Base-by-base conservation (phyloP, 2,797 vertebrate species). In the Chiropotes sagulatus region DNA sequence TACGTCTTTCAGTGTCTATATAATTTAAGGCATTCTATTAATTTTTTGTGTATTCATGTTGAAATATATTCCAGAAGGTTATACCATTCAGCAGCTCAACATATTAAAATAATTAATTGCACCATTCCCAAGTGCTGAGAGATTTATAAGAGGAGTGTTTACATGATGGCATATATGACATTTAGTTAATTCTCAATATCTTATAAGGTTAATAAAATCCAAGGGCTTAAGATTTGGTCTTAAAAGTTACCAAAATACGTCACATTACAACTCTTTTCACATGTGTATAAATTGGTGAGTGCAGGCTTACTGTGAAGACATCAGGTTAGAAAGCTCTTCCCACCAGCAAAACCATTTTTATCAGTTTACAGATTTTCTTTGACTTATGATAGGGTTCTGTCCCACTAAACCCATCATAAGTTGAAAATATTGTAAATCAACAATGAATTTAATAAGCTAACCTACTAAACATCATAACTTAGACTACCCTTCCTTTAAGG, bases 81-180 rank as follows among this genome's bases (percentile, higher is more conserved):
- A 39, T 52, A 39, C 1, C 36, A 82, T 73, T 85, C 46, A 88
- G 15, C 7, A 73, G 52, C 15, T 78, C 15, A 24, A 33, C 61
- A 41, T 86, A 93, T 92, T 61, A 44, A 96, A 92, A 93, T 33
- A 92, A 95, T 33, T 94, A 84, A 96, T 83, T 83, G 5, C 22
- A 33, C 13, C 6, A 30, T 89, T 96, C 44, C 44, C 22, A 94
- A 50, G 57, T 88, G n/a, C 12, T 73, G 64, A 84, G 39, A 84
- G 11, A 22, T 61, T 96, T 64, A 28, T 85, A 88, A 57, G 11
- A 86, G 36, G 7, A 87, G 5, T 79, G 0, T 83, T 93, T 87
- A 73, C 20, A 93, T 41, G 52, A 84, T 8, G 22, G 19, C 50
- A 57, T 44, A 48, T 81, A 81, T 52, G 64, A 39, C 8, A 95